A percentile compares a stretch with the other conserved stretches of the same genome.
Conservation (phyloP, 2,797 vertebrate species). For the Novumbra hubbsi region DNA sequence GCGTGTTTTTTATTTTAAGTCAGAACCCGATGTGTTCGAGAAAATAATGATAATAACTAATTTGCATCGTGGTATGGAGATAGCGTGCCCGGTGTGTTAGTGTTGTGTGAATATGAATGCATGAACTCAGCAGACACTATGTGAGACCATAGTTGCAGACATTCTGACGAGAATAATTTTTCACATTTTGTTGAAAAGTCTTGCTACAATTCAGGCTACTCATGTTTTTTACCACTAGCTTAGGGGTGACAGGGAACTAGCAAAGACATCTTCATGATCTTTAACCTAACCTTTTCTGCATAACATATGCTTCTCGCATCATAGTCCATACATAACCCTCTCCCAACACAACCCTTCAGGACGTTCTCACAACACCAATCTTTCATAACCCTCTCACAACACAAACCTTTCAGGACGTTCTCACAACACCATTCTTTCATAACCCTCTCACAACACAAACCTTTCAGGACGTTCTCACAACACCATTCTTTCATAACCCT, state of each 20-base stretch:
- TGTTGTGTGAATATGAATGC: neutral
- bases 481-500: too few relatives aligned
- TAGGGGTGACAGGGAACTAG: neutral
- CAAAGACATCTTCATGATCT: neutral
- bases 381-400: too few relatives aligned
- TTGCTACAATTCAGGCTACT: neutral
- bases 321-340: too few relatives aligned
- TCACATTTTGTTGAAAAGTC: neutral
- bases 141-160: neutral
- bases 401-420: too few relatives aligned
- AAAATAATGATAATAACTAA: neutral
- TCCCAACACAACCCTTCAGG: too few relatives aligned
- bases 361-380: too few relatives aligned
- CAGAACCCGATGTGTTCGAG: neutral
- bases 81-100: neutral
- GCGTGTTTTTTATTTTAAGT: conserved; percentile 5
- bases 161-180: neutral
- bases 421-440: too few relatives aligned
- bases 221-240: neutral
- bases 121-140: neutral
- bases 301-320: neutral
- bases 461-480: too few relatives aligned
- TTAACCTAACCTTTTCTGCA: neutral
- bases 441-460: too few relatives aligned
- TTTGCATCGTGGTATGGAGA: neutral